Conservation (phyloP, 1,140 invertebrate genomes). For the Whitmania pigra region DNA sequence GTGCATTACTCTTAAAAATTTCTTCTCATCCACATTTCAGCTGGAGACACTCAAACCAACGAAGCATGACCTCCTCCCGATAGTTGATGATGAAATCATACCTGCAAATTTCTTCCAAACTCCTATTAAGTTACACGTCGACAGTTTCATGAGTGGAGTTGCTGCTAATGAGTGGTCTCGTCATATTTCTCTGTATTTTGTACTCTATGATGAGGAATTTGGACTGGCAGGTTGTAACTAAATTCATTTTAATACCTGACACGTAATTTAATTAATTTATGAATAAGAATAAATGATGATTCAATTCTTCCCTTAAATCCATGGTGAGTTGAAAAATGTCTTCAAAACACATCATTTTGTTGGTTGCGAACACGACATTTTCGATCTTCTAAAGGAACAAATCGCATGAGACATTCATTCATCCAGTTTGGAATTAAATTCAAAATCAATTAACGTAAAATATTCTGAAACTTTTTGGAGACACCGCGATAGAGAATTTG, state of each 20-base stretch:
- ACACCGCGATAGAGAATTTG: too few relatives aligned
- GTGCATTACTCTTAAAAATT: not conserved
- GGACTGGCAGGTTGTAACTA: too few relatives aligned
- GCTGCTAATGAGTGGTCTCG: slow-evolving; percentile 18
- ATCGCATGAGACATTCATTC: not conserved
- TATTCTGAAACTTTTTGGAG: not conserved
- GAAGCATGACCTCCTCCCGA: slow-evolving; percentile 7
- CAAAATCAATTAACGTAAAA: not conserved
- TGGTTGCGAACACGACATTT: too few relatives aligned
- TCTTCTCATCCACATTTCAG: not conserved
- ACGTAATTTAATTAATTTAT: too few relatives aligned
- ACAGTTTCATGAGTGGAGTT: slow-evolving; percentile 16
- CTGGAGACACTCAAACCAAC: slow-evolving; percentile 13
- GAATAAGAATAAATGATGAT: too few relatives aligned
- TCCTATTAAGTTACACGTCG: not conserved
- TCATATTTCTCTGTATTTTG: slow-evolving; percentile 8
- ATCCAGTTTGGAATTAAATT: not conserved
- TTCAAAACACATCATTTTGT: too few relatives aligned
- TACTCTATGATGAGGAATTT: not conserved
- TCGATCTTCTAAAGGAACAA: not conserved
- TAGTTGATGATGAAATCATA: slow-evolving; percentile 18
- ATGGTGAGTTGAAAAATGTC: too few relatives aligned
- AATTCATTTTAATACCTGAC: too few relatives aligned
- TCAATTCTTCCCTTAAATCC: too few relatives aligned
- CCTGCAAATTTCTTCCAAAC: not conserved